These are phyloP conservation scores for Epizoanthus illoricatus DNA, from an alignment of 92 coral and sea anemone species.

Conservation along the genomic window DNA sequence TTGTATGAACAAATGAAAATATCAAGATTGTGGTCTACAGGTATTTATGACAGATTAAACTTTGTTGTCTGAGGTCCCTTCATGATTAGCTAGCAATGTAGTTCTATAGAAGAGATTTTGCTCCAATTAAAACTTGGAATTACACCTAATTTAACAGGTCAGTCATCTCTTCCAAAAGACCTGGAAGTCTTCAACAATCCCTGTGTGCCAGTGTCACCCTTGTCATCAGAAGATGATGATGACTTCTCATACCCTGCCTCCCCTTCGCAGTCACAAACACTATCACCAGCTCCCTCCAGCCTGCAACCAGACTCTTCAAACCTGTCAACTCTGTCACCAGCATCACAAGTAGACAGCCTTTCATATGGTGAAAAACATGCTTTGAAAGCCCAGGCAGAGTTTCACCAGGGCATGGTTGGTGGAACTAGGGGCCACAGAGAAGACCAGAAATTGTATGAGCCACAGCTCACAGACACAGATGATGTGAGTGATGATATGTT, in stretches of 20 bases:
- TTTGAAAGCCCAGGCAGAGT: constrained; percentile 46
- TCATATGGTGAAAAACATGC: constrained; percentile 55
- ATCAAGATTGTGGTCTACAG: no score
- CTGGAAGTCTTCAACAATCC: constrained; percentile 86
- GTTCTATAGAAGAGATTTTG: neutral
- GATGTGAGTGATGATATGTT: constrained; percentile 44
- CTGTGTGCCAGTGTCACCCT: constrained; percentile 64
- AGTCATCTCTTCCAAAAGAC: constrained; percentile 78
- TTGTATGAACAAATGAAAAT: no score
- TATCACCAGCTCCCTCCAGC: constrained; percentile 70
- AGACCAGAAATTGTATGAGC: constrained; percentile 36
- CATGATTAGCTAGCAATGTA: neutral
- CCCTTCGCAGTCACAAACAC: constrained; percentile 67
- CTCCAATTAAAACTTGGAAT: neutral
- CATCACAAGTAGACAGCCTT: constrained; percentile 46
- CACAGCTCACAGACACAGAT: constrained; percentile 43
- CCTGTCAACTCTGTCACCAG: constrained; percentile 65
- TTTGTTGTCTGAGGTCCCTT: neutral
- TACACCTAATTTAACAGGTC: constrained; percentile 52
- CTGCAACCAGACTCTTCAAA: constrained; percentile 44
- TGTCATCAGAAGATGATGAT: constrained; percentile 76
- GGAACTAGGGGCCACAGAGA: constrained; percentile 8
- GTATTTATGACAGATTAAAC: no score
- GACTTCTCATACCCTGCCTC: constrained; percentile 64
- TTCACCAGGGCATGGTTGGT: constrained; percentile 9